Base-by-base conservation (phyloP, 2,888 invertebrate species). In the Strigamia maritima region DNA sequence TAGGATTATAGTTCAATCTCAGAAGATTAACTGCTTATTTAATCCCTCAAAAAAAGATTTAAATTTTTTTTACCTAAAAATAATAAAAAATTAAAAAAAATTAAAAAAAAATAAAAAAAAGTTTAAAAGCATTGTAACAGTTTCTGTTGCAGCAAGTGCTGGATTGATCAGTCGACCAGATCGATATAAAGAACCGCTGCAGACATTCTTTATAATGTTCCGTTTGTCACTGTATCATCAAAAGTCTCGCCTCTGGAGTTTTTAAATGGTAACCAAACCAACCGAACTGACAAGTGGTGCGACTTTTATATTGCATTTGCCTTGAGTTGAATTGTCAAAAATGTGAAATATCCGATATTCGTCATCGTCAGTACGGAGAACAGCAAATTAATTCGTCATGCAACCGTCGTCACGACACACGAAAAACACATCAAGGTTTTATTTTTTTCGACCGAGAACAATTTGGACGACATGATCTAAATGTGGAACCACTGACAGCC, bases 321-420 rank as follows among this genome's bases (percentile, higher is more conserved):
- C 54, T 54, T 19, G 54, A n/a, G 6, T 54, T 19, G 7, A 19
- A 7, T n/a, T n/a, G n/a, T 16, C n/a, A 54, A 22, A 44, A 44
- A 19, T n/a, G n/a, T 6, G n/a, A 19, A 8, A 54, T n/a, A 54
- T 54, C 19, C 54, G 22, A 2, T 10, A 35, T 54, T 54, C 54
- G 54, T 54, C 54, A 22, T 54, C 54, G 54, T 54, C 54, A 22
- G n/a, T 26, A 1, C 10, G 70, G 28, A 49, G 60, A 24, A 24
- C 24, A 19, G 60, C n/a, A n/a, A 26, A 26, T 70, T 70, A 70
- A 70, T 70, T 70, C 70, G 70, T 70, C 70, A 70, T 70, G 70
- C 70, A 70, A 60, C 60, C 60, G 60, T 60, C 60, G 22, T 60
- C 22, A 22, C 60, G 24, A 60, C 60, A 60, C 60, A 60, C n/a